Conservation (phyloP, 2,888 invertebrate genomes). For the Drosophila pseudotalamancana region DNA sequence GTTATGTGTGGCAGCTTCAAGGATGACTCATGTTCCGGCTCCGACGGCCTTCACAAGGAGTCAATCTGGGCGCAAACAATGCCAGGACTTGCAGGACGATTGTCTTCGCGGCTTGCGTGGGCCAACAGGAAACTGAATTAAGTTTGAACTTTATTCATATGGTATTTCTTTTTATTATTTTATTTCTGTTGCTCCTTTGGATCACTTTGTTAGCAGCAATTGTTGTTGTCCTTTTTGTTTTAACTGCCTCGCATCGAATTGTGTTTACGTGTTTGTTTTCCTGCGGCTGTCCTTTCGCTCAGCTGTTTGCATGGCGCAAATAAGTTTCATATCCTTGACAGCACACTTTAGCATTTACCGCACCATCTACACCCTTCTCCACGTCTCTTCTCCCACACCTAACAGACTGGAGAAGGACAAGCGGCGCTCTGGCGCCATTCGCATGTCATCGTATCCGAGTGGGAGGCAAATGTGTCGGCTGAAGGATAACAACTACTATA, state of each 20-base stretch:
- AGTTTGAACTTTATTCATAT: conserved; percentile 48
- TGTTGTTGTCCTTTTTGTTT: conserved; percentile 25
- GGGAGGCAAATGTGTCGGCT: conserved; percentile 15
- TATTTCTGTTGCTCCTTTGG: conserved; percentile 13
- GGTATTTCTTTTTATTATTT: conserved; percentile 20
- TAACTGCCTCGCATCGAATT: conserved; percentile 4
- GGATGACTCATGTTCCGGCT: conserved; percentile 44
- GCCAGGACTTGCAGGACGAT: conserved; percentile 2
- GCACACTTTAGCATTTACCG: conserved; percentile 7
- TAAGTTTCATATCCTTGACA: conserved; percentile 47
- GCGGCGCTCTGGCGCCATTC: conserved; percentile 43
- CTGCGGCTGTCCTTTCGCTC: conserved; percentile 53
- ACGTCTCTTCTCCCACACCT: no score
- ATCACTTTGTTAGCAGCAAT: conserved; percentile 16
- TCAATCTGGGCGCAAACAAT: conserved; percentile 8
- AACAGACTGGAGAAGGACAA: conserved; percentile 7
- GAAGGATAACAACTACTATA: conserved; percentile 5
- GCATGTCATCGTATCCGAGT: conserved; percentile 22
- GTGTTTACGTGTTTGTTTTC: conserved; percentile 43
- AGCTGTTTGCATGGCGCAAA: conserved; percentile 71
- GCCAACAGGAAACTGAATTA: conserved; percentile 45
- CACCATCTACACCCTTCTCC: background rate
- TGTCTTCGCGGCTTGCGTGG: conserved; percentile 18
- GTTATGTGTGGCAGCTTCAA: conserved; percentile 37
- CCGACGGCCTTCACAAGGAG: conserved; percentile 49